These are phyloP conservation scores for Polydrusus pterygomalis DNA, from an alignment of 2,888 invertebrate genomes.

Conservation along the genomic window DNA sequence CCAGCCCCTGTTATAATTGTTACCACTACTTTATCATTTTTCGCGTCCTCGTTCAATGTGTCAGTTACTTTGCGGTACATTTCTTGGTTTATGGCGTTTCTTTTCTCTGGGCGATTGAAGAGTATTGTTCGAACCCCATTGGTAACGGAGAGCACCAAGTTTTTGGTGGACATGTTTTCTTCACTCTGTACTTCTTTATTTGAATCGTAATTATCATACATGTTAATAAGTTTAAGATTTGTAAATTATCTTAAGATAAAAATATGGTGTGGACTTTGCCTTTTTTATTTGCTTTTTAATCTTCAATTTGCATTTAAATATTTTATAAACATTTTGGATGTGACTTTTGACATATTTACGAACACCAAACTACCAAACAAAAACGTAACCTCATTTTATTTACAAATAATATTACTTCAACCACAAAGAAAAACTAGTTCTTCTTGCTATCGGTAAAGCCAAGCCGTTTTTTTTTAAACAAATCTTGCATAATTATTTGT, in stretches of 20 bases:
- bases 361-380: no score
- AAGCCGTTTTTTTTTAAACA: no score
- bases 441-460: no score
- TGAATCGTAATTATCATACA: no score
- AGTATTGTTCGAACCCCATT: slow-evolving; percentile 77
- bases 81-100: slow-evolving; percentile 83
- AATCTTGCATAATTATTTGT: no score
- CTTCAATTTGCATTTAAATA: no score
- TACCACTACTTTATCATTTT: slow-evolving; percentile 79
- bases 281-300: neutral
- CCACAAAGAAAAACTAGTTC: no score
- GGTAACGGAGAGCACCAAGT: slow-evolving; percentile 56
- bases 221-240: no score
- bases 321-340: no score
- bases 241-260: neutral
- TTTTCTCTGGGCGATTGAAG: slow-evolving; percentile 85
- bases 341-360: no score
- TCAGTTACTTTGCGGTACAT: slow-evolving; percentile 81
- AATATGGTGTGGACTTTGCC: neutral
- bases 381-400: no score
- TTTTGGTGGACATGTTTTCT: neutral
- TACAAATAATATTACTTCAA: no score
- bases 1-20: slow-evolving; percentile 88
- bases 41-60: slow-evolving; percentile 81
- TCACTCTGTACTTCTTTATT: neutral